These are phyloP conservation scores for Eulemur rubriventer DNA, from an alignment of 2,797 vertebrate species.

Conservation along the genomic window DNA sequence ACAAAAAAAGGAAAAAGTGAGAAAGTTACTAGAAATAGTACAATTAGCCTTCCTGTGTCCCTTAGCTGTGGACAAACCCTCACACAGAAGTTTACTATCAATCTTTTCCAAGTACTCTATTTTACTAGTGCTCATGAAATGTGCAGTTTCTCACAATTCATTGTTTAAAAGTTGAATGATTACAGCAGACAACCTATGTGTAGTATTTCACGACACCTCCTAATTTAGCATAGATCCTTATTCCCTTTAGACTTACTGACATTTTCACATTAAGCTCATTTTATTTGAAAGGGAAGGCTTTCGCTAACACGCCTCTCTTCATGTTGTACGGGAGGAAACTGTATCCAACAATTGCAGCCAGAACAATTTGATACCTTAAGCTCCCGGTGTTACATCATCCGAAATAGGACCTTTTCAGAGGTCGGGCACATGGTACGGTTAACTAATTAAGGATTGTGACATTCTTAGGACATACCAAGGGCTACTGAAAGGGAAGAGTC, in stretches of 20 bases:
- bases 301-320: neutral
- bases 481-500: constrained; percentile 55
- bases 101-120: neutral
- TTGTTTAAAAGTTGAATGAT: constrained; percentile 28
- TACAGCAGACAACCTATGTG: neutral
- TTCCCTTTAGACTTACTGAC: neutral
- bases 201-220: neutral
- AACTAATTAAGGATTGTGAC: constrained; percentile 61
- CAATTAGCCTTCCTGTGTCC: neutral
- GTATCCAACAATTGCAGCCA: neutral
- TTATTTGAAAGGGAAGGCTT: neutral
- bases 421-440: neutral
- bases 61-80: neutral
- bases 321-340: neutral
- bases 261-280: neutral
- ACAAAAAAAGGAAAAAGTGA: neutral
- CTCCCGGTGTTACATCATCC: constrained; percentile 27
- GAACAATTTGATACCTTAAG: constrained; percentile 63
- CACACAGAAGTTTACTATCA: neutral
- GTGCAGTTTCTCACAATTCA: neutral
- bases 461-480: constrained; percentile 59
- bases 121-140: neutral
- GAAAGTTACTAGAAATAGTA: neutral
- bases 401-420: constrained; percentile 43
- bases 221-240: neutral